Conservation (phyloP, 2,113 vertebrate species). For the Platysternon megacephalum region DNA sequence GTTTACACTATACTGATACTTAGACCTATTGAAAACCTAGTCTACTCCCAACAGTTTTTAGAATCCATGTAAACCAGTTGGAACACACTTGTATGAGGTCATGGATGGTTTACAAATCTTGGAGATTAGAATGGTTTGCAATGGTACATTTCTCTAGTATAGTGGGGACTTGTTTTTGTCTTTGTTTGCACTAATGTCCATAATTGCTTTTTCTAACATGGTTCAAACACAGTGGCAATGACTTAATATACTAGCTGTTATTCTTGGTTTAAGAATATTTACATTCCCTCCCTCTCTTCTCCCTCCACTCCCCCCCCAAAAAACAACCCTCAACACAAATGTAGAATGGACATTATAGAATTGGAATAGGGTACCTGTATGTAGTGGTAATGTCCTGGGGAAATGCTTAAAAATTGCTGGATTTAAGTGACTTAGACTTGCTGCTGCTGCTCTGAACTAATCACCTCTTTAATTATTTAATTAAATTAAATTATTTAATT, state of each 20-base stretch:
- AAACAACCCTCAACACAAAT: background rate
- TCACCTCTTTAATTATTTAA: background rate
- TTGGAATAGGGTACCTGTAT: background rate
- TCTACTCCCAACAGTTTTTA: background rate
- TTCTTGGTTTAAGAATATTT: background rate
- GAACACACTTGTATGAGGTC: background rate
- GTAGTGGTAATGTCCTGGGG: background rate
- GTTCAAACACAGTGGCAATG: background rate
- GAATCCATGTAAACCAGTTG: background rate
- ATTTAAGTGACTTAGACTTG: background rate
- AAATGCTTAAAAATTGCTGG: background rate
- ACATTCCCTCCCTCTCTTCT: background rate
- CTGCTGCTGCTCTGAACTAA: background rate
- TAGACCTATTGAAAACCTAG: background rate
- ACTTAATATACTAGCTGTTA: background rate
- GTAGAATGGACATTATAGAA: background rate
- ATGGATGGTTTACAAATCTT: background rate
- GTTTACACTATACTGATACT: background rate
- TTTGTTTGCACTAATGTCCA: background rate
- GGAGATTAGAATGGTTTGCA: background rate
- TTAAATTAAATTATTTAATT: no score
- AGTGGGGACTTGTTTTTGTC: accelerated
- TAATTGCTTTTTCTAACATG: background rate
- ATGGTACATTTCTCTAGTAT: background rate
- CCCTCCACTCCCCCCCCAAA: no score